These are phyloP conservation scores for Steinernema khuongi DNA, from an alignment of 1,140 invertebrate species.

Conservation along the genomic window DNA sequence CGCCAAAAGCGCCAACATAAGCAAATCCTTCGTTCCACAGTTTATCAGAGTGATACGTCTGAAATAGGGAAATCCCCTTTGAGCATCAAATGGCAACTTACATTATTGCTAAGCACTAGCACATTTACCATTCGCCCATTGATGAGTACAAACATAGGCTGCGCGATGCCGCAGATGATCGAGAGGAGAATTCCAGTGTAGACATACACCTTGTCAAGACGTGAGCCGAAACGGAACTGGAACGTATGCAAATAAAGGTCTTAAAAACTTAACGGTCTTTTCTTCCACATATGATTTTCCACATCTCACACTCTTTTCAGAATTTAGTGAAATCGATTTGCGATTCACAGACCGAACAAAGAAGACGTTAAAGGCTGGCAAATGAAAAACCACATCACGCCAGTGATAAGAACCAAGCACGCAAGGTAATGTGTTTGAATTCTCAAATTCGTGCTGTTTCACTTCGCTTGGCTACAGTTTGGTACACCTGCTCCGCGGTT, in stretches of 20 bases:
- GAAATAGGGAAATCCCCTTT: neutral
- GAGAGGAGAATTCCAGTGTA: neutral
- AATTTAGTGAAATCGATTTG: no score
- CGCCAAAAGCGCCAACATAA: neutral
- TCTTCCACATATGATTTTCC: no score
- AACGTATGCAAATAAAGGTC: neutral
- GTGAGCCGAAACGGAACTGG: neutral
- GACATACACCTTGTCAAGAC: neutral
- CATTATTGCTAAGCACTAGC: neutral
- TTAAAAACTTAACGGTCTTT: no score
- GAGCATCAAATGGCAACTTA: neutral
- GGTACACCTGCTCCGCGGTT: no score
- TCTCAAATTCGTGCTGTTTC: no score
- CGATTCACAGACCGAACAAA: no score
- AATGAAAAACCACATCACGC: no score
- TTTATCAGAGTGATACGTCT: neutral
- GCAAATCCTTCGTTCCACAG: neutral
- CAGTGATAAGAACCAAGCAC: no score
- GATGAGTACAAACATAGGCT: conserved; percentile 1
- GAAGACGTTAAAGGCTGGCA: no score
- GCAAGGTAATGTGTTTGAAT: no score
- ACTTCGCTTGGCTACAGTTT: no score
- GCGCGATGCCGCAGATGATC: neutral
- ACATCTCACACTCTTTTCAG: no score
- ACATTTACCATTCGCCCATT: neutral